Evolutionary conservation across 2,113 vertebrate species (phyloP), one percentile per base, ranked within the genome.

Genomic region (Percopsis transmontana): DNA sequence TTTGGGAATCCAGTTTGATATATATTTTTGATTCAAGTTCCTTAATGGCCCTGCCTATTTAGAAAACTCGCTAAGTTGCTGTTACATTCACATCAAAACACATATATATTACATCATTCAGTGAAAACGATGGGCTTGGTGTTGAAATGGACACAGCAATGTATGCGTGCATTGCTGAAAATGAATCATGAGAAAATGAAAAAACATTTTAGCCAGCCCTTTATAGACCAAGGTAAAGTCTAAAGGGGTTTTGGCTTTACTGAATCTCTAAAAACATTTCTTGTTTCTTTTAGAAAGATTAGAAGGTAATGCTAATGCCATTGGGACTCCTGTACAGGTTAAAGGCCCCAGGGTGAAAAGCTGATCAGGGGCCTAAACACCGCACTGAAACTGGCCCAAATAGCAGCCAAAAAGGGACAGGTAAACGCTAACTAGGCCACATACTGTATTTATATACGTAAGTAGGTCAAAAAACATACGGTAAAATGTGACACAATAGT

Each of bases 401-500:
- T 82, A 82, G 47, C 69, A 81, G 39, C 73, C 62, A 48, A 82
- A 80, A 66, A 86, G 76, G 78, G 69, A 78, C 82, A 81, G 64
- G 71, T 86, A 74, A 68, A 68, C 66, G 27, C 65, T 55, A 88
- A 84, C 74, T 87, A 65, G 87, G 87, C 69, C 87, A 85, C 67
- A 60, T 77, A 79, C 66, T 63, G 73, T 80, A 86, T 83, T 80
- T 82, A 77, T 84, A 81, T 72, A 84, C 70, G 76, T 33, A 86
- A 86, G 73, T 88, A 86, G 86, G 84, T 65, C 84, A 76, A 74
- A 79, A 86, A 71, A n/a, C 70, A 80, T 76, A 76, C 19, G 54
- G 38, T 70, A 67, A 79, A 78, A 47, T 21, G 65, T 65, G 50
- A 57, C 68, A 58, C 3, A 14, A 47, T 45, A 45, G 47, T 65